These are phyloP conservation scores for Geotrypetes seraphini DNA, from an alignment of 2,797 vertebrate genomes.

Conservation along the genomic window DNA sequence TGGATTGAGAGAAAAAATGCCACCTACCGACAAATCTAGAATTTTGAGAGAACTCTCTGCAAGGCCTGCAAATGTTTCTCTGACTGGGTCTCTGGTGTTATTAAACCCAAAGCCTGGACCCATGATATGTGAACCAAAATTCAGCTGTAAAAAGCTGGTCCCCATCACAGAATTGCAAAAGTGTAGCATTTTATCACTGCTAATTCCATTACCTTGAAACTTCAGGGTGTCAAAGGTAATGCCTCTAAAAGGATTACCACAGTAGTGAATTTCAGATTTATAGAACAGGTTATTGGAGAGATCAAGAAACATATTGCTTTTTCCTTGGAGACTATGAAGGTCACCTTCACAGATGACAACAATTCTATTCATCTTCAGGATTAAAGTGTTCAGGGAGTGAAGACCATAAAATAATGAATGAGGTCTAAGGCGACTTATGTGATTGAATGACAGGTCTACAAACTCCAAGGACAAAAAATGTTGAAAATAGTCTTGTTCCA, in stretches of 20 bases:
- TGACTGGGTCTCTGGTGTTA: slow-evolving; percentile 62
- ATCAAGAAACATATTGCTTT: slow-evolving; percentile 49
- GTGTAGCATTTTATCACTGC: neutral
- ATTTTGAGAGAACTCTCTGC: slow-evolving; percentile 35
- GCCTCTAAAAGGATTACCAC: slow-evolving; percentile 68
- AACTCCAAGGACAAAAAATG: slow-evolving; percentile 59
- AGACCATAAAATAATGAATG: slow-evolving; percentile 62
- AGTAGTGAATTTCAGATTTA: slow-evolving; percentile 16
- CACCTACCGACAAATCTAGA: slow-evolving; percentile 59
- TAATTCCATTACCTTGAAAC: slow-evolving; percentile 43
- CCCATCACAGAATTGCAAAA: slow-evolving; percentile 57
- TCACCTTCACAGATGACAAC: slow-evolving; percentile 60
- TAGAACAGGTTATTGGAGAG: slow-evolving; percentile 33
- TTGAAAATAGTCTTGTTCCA: slow-evolving; percentile 57
- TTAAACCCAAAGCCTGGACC: slow-evolving; percentile 58
- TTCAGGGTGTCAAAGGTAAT: slow-evolving; percentile 52
- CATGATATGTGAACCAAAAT: slow-evolving; percentile 39
- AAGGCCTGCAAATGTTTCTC: slow-evolving; percentile 56
- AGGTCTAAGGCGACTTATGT: slow-evolving; percentile 52
- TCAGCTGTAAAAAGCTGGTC: slow-evolving; percentile 50
- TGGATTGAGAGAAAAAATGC: slow-evolving; percentile 55
- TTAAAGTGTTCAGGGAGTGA: slow-evolving; percentile 43
- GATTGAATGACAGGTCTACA: slow-evolving; percentile 55
- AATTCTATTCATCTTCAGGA: slow-evolving; percentile 55
- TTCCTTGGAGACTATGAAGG: slow-evolving; percentile 62